Evolutionary conservation across 1,140 invertebrate species (phyloP), one percentile per base, ranked within the genome.

Genomic region (Dinothrombium tinctorium): DNA sequence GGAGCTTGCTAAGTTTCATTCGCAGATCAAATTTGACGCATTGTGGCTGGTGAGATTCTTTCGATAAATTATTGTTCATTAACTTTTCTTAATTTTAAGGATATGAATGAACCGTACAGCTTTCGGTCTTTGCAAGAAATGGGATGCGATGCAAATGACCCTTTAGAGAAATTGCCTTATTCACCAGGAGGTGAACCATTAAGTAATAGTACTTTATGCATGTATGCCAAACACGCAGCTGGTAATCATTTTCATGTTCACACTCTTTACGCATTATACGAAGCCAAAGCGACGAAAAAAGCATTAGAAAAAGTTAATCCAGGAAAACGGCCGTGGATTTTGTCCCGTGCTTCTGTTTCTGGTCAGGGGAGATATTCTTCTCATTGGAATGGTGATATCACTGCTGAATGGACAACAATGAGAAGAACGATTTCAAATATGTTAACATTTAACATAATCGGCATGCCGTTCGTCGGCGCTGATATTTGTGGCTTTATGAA

Each of bases 351-450:
- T 1, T 74, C 77, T 1, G 87, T 74, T 60, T 59, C 75, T 29
- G 76, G 81, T 6, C 66, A 70, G 44, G 84, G 84, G 14, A 61
- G 65, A 41, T 83, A 71, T 57, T 69, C 72, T 14, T 81, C 78
- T 11, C 80, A 89, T 59, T 94, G 87, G 87, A 75, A 76, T 44
- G 86, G 86, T 11, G 66, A 67, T 48, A 64, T 69, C 48, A 51
- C 41, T 2, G 58, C 59, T 5, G 46, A 50, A 8, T 69, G 64
- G 65, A 45, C 51, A 5, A 56, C 66, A 45, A 44, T 69, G 38
- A 48, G 50, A 28, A 53, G 48, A 25, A 58, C 63, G 8, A 58
- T 69, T 55, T 44, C 61, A 53, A 48, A 59, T 66, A 49, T 50
- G 33, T 42, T 57, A 12, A 9, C 17, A 28, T 81, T 75, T 57